Evolutionary conservation across 2,113 vertebrate genomes (phyloP).

Genomic region (Sylvilagus bachmani): DNA sequence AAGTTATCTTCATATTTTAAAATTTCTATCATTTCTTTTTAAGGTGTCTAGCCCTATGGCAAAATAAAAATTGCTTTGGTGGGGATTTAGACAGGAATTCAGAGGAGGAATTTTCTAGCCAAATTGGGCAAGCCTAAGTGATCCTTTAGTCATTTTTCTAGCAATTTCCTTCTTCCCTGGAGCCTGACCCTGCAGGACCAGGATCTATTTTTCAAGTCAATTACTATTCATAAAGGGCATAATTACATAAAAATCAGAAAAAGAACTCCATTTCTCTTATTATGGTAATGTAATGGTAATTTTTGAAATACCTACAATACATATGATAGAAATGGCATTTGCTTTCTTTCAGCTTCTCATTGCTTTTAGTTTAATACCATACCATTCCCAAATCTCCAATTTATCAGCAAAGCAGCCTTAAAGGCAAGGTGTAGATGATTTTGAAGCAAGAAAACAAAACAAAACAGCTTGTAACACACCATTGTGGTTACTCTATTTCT

Average conservation of each 20-base stretch:
- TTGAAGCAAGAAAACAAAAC: slow-evolving; percentile 61
- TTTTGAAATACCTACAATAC: slow-evolving; percentile 60
- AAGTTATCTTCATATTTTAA: slow-evolving; percentile 37
- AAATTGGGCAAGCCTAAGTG: slow-evolving; percentile 42
- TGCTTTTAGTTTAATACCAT: slow-evolving; percentile 55
- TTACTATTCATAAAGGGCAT: slow-evolving; percentile 71
- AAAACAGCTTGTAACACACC: background rate
- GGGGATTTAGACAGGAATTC: background rate
- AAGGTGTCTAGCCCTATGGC: background rate
- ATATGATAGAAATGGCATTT: slow-evolving; percentile 58
- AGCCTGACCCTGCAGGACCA: slow-evolving; percentile 61
- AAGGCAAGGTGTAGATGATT: slow-evolving; percentile 31
- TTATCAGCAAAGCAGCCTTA: slow-evolving; percentile 17
- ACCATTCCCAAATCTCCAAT: slow-evolving; percentile 19
- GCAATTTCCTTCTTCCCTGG: slow-evolving; percentile 66
- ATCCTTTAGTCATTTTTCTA: slow-evolving; percentile 61
- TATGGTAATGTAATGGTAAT: slow-evolving; percentile 68
- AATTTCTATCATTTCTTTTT: slow-evolving; percentile 45
- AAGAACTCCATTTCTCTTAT: slow-evolving; percentile 61
- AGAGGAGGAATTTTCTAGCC: slow-evolving; percentile 49
- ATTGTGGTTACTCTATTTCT: background rate
- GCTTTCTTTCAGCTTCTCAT: slow-evolving; percentile 56
- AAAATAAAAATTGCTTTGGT: slow-evolving; percentile 65
- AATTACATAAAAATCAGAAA: slow-evolving; percentile 69
- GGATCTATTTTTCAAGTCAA: slow-evolving; percentile 72